phyloP scores from a whole-genome alignment of 2,113 vertebrate species.

The Tretioscincus oriximinensis region DNA sequence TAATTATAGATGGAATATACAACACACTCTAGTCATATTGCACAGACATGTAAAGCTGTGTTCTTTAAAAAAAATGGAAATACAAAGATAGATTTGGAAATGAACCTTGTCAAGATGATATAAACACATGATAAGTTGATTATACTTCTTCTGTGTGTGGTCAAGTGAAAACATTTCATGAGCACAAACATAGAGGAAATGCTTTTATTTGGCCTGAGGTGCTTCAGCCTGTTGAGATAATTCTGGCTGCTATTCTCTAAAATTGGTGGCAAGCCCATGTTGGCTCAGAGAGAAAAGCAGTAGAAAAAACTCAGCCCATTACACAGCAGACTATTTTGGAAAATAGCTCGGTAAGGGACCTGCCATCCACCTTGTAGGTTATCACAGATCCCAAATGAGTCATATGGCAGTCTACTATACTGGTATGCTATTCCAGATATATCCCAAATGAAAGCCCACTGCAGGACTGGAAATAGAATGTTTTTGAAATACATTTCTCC shows the following conservation, averaged over 20 bases:
- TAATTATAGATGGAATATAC: neutral
- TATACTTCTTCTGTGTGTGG: constrained; percentile 7
- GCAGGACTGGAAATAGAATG: too few relatives aligned
- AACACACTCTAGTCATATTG: neutral
- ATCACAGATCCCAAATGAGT: too few relatives aligned
- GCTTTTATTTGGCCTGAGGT: neutral
- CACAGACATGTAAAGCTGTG: constrained; percentile 19
- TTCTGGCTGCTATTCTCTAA: neutral
- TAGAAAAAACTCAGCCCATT: neutral
- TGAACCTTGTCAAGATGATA: constrained; percentile 23
- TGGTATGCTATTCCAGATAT: too few relatives aligned
- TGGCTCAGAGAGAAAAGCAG: neutral
- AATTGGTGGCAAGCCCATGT: neutral
- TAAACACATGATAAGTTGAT: constrained; percentile 30
- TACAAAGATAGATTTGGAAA: constrained; percentile 28
- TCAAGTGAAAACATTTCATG: constrained; percentile 22
- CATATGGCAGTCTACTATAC: too few relatives aligned
- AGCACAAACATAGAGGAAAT: neutral
- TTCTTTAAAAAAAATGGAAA: constrained; percentile 12
- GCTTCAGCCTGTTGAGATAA: neutral
- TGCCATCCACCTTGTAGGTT: too few relatives aligned
- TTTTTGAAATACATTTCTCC: too few relatives aligned
- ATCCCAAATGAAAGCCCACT: too few relatives aligned
- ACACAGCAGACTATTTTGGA: too few relatives aligned
- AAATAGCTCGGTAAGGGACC: too few relatives aligned